Percentiles rank a stretch among this genome's conserved stretches.
Conservation (phyloP, 2,888 invertebrate genomes). For the Agonum fuliginosum region DNA sequence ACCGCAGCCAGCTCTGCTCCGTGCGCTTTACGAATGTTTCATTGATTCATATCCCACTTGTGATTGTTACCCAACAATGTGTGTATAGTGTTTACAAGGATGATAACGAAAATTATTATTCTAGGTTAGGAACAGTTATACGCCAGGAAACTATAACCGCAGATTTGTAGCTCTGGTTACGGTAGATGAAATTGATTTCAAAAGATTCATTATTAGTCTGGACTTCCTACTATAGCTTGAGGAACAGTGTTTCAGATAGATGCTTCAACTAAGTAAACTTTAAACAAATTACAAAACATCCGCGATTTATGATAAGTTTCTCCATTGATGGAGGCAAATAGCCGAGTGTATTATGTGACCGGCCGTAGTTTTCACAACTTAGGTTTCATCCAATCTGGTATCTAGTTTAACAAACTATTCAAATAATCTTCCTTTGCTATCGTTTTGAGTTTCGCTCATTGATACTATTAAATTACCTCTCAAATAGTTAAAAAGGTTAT, state of each 20-base stretch:
- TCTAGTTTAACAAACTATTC: too few species aligned
- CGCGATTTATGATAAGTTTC: too few species aligned
- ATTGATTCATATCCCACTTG: constrained; percentile 37
- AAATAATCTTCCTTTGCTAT: too few species aligned
- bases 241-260: not conserved
- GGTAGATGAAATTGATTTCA: constrained; percentile 29
- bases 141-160: not conserved
- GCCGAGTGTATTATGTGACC: too few species aligned
- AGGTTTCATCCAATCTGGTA: too few species aligned
- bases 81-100: constrained; percentile 45
- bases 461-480: too few species aligned
- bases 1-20: not conserved
- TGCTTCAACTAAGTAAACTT: not conserved
- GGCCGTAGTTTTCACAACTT: too few species aligned
- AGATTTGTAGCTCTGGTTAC: constrained; percentile 4
- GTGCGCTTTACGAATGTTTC: constrained; percentile 27
- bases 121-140: constrained; percentile 24
- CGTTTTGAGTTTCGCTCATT: too few species aligned
- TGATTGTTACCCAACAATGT: constrained; percentile 36
- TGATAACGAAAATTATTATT: constrained; percentile 43
- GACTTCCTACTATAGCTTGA: constrained; percentile 24
- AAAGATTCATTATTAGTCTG: constrained; percentile 25
- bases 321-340: too few species aligned
- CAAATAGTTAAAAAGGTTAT: too few species aligned
- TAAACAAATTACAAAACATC: not conserved